Evolutionary conservation across 2,113 vertebrate species (phyloP), one percentile per base, ranked within the genome.

Genomic region (Scolopax mira): DNA sequence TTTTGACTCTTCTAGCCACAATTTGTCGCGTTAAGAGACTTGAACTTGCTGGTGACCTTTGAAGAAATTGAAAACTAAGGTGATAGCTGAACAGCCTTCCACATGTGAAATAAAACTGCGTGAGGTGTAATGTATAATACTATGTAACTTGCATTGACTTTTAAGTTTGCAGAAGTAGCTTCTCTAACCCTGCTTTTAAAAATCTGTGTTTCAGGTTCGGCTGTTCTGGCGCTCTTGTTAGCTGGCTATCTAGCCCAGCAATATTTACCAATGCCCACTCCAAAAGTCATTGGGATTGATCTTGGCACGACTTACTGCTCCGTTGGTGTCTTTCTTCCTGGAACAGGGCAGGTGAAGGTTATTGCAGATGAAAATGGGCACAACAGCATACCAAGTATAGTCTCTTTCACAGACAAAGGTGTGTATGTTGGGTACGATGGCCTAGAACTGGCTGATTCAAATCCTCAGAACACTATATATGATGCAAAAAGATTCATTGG

Each of bases 401-500:
- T 99, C 35, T 99, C 99, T 4, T 99, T 99, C 96, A 99, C 98
- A 1, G 55, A 93, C 42, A 60, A 46, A 0, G 98, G 96, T 8
- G 97, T 99, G 3, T 96, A 98, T 17, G 97, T 97, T 21, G 99
- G 99, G 2, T 99, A 99, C 17, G 98, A 99, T 30, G 99, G 98
- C 25, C 97, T 98, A 79, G 98, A 99, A 8, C 94, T 99, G 92
- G 98, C 99, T 1, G 99, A 99, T 97, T 97, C 97, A 52, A 98
- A 98, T 93, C 99, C 98, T 6, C 98, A 99, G 54, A 99, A 99
- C 96, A 99, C 99, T 44, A 97, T 99, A 27, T 99, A 99, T 35
- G 99, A 99, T 49, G 98, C 99, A 55, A 99, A 99, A 97, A 98
- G 99, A 78, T 99, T 99, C 96, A 99, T 99, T 54, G 99, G 99